Evolutionary conservation across 1,140 invertebrate genomes (phyloP), one percentile per base, ranked within the genome.

Genomic region (Drosophila erecta): DNA sequence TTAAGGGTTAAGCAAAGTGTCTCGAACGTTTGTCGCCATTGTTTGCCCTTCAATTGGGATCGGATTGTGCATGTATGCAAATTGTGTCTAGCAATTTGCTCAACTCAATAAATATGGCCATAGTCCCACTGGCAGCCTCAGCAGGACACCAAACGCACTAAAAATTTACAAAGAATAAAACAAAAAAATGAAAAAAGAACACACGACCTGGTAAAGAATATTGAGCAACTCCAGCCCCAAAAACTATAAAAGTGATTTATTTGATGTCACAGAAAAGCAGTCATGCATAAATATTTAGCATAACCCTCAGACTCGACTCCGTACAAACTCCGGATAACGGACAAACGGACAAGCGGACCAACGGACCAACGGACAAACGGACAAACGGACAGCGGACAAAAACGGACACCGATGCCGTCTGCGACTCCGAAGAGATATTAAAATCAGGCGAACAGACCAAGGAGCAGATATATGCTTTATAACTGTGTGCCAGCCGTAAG

Each of bases 211-310:
- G 43, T 60, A 59, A 67, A 59, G 51, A 43, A 61, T 58, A 58
- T 67, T 77, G 37, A 81, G 71, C 64, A 80, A 79, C 74, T 81
- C 61, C 51, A 47, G 46, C 69, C 79, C 61, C 50, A 66, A 86
- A 78, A 86, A 86, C 79, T 83, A 86, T 79, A 76, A 86, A 86
- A 86, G 83, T 87, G 83, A 86, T 86, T 86, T 86, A 86, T 86
- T 86, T 86, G 83, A 86, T 86, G 83, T 86, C 83, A 86, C 83
- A 86, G 83, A 86, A 87, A 86, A 83, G 83, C 83, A 87, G 83
- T 83, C 83, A 86, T 87, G 83, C 84, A 87, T 83, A 86, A 86
- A 87, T 86, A 86, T 87, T 86, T 86, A 86, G 83, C 83, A 86
- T 87, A 86, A 79, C 84, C 83, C 79, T 72, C 75, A 83, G 70